These are phyloP conservation scores for Corythoichthys intestinalis DNA, from an alignment of 2,113 vertebrate genomes.

Conservation along the genomic window DNA sequence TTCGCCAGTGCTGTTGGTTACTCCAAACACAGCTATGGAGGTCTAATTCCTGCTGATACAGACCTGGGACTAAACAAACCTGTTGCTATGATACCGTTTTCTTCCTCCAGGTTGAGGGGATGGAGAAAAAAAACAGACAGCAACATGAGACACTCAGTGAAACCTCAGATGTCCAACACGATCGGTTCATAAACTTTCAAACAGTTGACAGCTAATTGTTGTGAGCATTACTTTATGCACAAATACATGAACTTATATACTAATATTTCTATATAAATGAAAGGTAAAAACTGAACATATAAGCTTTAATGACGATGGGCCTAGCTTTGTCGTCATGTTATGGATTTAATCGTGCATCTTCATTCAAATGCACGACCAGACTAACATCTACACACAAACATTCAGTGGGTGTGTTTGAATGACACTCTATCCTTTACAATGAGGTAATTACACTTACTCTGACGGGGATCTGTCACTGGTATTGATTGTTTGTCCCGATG, in stretches of 20 bases:
- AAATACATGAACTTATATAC: too few relatives aligned
- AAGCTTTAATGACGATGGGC: too few relatives aligned
- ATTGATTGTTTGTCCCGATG: constrained; percentile 66
- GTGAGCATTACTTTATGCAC: too few relatives aligned
- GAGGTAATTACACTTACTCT: constrained; percentile 64
- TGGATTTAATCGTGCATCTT: too few relatives aligned
- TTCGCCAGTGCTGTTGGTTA: constrained; percentile 67
- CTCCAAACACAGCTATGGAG: constrained; percentile 66
- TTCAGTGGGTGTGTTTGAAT: constrained; percentile 62
- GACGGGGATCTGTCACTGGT: constrained; percentile 73
- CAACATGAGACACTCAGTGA: neutral
- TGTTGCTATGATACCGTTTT: constrained; percentile 55
- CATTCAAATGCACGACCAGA: neutral
- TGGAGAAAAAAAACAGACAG: constrained; percentile 32
- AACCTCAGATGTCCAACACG: neutral
- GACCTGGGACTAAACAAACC: constrained; percentile 54
- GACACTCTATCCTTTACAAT: constrained; percentile 63
- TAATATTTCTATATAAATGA: too few relatives aligned
- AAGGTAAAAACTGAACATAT: too few relatives aligned
- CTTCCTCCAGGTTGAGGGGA: constrained; percentile 17
- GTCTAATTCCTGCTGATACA: constrained; percentile 61
- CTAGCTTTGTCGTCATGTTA: too few relatives aligned
- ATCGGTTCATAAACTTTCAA: too few relatives aligned
- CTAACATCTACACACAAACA: constrained; percentile 17
- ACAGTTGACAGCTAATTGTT: too few relatives aligned